Evolutionary conservation across 2,797 vertebrate species (phyloP).

Genomic region (Sebastiscus tertius): DNA sequence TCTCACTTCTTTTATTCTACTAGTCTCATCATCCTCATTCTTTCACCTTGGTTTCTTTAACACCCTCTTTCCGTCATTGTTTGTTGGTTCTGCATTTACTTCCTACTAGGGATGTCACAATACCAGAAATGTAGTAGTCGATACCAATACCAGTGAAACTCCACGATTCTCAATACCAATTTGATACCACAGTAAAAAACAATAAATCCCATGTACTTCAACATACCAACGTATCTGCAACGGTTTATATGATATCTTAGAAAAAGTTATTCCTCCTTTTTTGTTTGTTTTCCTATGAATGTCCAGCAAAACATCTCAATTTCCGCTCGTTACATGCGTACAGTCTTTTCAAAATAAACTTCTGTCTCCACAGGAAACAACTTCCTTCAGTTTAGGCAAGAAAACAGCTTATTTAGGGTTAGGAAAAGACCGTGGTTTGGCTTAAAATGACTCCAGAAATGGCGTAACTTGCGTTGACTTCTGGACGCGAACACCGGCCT

Average conservation of each 20-base stretch:
- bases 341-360: too few relatives aligned
- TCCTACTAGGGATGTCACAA: not conserved
- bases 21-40: not conserved
- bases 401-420: accelerated
- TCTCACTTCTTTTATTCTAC: not conserved
- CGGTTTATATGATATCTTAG: too few relatives aligned
- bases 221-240: not conserved
- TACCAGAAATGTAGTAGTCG: too few relatives aligned
- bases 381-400: too few relatives aligned
- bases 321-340: too few relatives aligned
- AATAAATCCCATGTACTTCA: not conserved
- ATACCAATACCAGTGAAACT: accelerated
- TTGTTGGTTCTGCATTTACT: not conserved
- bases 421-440: accelerated
- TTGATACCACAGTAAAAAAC: not conserved
- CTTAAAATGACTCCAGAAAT: too few relatives aligned
- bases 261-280: accelerated
- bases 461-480: too few relatives aligned
- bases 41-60: not conserved
- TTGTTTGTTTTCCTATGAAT: too few relatives aligned
- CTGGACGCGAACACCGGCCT: too few relatives aligned
- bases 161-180: not conserved
- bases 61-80: accelerated
- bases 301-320: too few relatives aligned
- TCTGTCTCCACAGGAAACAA: too few relatives aligned